Conservation (phyloP, 64 coral and sea anemone species). For the Hydrozoanthus tunicans region DNA sequence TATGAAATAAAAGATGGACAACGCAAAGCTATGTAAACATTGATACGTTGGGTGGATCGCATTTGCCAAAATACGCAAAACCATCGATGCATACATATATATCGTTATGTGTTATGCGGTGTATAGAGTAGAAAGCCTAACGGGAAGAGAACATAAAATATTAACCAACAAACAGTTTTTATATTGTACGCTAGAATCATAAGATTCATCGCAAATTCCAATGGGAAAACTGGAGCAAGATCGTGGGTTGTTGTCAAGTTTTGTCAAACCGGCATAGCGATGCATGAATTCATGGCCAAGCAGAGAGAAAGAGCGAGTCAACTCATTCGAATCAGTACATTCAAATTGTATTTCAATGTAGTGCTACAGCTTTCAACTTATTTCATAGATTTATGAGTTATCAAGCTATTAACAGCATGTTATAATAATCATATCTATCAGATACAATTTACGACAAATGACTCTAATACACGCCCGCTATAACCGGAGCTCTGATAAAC, state of each 20-base stretch:
- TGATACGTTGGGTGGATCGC: conserved; percentile 5
- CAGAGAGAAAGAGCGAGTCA: background rate
- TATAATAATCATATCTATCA: background rate
- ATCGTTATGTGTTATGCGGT: background rate
- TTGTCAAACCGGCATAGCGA: background rate
- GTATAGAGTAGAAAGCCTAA: background rate
- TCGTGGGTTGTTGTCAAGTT: background rate
- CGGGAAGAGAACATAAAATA: background rate
- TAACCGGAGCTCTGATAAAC: background rate
- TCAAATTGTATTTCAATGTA: background rate
- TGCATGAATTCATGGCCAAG: too few relatives aligned
- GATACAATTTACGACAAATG: background rate
- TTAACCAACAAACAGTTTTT: conserved; percentile 9
- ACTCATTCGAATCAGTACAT: conserved; percentile 22
- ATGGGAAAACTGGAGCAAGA: background rate
- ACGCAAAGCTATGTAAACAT: background rate
- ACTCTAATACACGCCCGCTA: conserved; percentile 31
- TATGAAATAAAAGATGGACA: background rate
- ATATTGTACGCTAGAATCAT: background rate
- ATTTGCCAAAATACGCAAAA: background rate
- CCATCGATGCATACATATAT: background rate
- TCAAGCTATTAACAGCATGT: background rate
- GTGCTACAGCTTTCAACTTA: background rate
- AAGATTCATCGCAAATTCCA: background rate
- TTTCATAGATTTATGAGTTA: background rate